phyloP scores from a whole-genome alignment of 1,140 invertebrate genomes.

The Lepidotrigona ventralis region DNA sequence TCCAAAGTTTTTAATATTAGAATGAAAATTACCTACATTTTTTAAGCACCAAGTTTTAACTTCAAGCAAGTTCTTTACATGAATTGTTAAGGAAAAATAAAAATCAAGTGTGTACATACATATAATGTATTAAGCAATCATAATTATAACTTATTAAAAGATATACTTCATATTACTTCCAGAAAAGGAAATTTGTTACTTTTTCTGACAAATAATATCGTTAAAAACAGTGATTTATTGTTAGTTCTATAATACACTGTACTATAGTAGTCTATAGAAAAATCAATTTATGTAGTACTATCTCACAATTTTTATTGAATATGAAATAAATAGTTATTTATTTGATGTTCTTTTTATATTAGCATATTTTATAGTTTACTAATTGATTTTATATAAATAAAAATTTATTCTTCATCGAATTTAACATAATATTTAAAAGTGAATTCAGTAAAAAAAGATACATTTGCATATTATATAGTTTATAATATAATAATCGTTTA shows the following conservation, averaged over 20 bases:
- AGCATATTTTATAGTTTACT: not conserved
- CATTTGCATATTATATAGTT: slow-evolving; percentile 23
- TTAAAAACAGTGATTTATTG: slow-evolving; percentile 4
- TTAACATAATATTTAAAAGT: not conserved
- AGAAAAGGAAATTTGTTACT: slow-evolving; percentile 5
- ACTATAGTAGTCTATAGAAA: slow-evolving; percentile 46
- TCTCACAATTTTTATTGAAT: slow-evolving; percentile 54
- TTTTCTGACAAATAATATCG: slow-evolving; percentile 1
- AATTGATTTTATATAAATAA: slow-evolving; percentile 15
- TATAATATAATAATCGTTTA: slow-evolving; percentile 28
- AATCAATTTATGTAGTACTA: slow-evolving; percentile 39
- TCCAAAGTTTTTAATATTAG: not conserved
- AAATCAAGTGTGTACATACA: slow-evolving; percentile 25
- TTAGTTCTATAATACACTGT: slow-evolving; percentile 38
- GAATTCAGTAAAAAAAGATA: not conserved
- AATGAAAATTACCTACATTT: slow-evolving; percentile 13
- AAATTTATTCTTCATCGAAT: slow-evolving; percentile 17
- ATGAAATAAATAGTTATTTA: slow-evolving; percentile 63
- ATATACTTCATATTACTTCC: slow-evolving; percentile 12
- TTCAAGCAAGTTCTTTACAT: not conserved
- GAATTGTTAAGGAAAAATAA: slow-evolving; percentile 18
- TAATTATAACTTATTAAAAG: slow-evolving; percentile 25
- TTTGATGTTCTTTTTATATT: slow-evolving; percentile 41
- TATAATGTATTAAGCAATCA: slow-evolving; percentile 19
- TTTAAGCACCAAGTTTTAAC: slow-evolving; percentile 5